Conservation (phyloP, 92 coral and sea anemone species). For the Epizoanthus rinbou region DNA sequence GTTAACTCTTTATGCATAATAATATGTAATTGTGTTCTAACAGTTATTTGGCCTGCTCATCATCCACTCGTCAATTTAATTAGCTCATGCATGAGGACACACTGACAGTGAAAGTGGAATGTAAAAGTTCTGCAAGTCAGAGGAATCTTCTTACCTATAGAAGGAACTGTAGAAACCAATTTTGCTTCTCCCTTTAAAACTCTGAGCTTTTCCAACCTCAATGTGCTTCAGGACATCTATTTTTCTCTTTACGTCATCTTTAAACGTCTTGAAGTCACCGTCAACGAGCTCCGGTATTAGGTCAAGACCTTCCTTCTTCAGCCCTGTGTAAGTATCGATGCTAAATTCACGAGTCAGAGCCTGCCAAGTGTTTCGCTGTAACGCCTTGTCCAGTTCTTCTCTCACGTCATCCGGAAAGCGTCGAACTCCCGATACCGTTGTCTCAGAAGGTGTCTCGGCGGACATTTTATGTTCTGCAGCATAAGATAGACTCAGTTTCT, state of each 20-base stretch:
- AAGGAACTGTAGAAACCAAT: constrained; percentile 42
- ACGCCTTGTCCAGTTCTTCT: constrained; percentile 36
- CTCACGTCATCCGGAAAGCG: constrained; percentile 51
- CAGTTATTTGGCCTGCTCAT: too few relatives aligned
- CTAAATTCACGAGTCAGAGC: constrained; percentile 49
- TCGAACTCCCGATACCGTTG: constrained; percentile 20
- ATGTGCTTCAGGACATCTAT: constrained; percentile 2
- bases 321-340: constrained; percentile 39
- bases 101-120: background rate
- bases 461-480: too few relatives aligned
- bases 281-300: constrained; percentile 38
- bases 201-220: constrained; percentile 28
- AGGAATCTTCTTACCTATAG: constrained; percentile 35
- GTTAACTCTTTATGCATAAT: too few relatives aligned
- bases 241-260: constrained; percentile 32
- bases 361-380: constrained; percentile 44
- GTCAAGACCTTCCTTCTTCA: constrained; percentile 34
- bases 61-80: too few relatives aligned
- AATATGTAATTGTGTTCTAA: too few relatives aligned
- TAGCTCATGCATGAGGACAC: background rate
- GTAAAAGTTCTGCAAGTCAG: background rate
- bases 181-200: constrained; percentile 47
- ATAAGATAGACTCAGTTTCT: too few relatives aligned
- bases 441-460: background rate
- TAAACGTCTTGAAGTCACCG: constrained; percentile 8